A percentile compares a stretch with the other conserved stretches of the same genome.
Evolutionary conservation across 2,797 vertebrate species (phyloP).

Genomic region (Pangasius macronema): DNA sequence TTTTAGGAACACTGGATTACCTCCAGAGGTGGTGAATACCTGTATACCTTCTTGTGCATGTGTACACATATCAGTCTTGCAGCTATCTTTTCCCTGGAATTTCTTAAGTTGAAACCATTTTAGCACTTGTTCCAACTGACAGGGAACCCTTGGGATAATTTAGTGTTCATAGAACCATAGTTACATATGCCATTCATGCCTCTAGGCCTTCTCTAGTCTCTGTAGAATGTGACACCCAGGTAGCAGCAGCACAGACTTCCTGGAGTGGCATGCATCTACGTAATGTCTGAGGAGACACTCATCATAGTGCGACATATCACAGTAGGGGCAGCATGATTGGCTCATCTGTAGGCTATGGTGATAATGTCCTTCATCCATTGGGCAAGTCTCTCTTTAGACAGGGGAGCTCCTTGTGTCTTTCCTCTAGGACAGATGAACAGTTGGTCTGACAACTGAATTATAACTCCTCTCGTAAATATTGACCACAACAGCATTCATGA

Average conservation of each 20-base stretch:
- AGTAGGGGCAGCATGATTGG: background rate
- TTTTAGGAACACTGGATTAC: background rate
- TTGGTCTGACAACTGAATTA: background rate
- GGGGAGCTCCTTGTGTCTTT: background rate
- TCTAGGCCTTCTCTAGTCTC: background rate
- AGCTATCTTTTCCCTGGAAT: background rate
- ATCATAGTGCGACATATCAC: background rate
- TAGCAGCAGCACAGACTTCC: background rate
- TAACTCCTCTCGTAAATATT: background rate
- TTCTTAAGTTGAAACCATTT: background rate
- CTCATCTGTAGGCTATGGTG: background rate
- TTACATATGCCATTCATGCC: too few species aligned
- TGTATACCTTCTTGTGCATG: background rate
- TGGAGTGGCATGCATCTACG: background rate
- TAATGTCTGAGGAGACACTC: background rate
- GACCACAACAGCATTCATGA: background rate
- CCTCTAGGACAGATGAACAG: background rate
- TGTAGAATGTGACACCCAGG: background rate
- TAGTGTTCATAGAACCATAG: background rate
- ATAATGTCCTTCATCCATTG: background rate
- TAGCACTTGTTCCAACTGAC: background rate
- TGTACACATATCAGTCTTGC: background rate
- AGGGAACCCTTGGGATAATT: background rate
- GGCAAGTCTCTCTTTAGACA: background rate
- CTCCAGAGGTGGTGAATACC: background rate